phyloP scores from a whole-genome alignment of 2,797 vertebrate genomes.

The Clamator glandarius region DNA sequence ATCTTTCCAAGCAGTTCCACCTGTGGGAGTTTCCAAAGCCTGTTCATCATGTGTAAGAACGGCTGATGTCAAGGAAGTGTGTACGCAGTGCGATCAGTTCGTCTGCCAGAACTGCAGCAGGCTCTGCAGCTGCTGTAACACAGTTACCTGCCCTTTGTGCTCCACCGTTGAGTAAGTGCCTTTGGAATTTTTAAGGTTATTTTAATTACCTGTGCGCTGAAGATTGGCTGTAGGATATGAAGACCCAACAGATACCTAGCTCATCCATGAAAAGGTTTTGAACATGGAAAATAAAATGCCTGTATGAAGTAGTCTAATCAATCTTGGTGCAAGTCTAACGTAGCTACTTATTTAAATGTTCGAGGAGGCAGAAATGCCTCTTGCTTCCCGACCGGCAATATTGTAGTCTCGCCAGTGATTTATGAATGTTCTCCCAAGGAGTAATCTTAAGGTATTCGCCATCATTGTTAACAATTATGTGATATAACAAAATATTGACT shows the following conservation, averaged over 20 bases:
- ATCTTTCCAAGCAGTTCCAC: constrained; percentile 14
- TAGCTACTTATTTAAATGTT: neutral
- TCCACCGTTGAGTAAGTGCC: constrained; percentile 76
- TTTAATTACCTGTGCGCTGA: neutral
- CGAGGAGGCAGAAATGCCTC: neutral
- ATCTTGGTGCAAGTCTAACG: neutral
- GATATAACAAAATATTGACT: neutral
- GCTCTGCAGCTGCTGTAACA: constrained; percentile 72
- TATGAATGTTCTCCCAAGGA: neutral
- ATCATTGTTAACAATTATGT: neutral
- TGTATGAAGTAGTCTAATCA: neutral
- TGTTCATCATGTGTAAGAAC: constrained; percentile 76
- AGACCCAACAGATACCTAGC: neutral
- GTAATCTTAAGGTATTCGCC: neutral
- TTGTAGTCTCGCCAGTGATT: neutral
- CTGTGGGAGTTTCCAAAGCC: constrained; percentile 27
- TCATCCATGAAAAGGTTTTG: accelerated
- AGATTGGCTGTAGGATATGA: neutral
- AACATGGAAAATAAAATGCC: neutral
- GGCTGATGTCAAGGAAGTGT: constrained; percentile 57
- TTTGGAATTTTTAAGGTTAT: neutral
- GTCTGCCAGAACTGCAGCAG: constrained; percentile 75
- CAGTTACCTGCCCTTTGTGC: constrained; percentile 71
- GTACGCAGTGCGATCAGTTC: constrained; percentile 71
- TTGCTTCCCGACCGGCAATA: neutral